Percentiles rank a stretch among this genome's conserved stretches.
Evolutionary conservation across 2,113 vertebrate species (phyloP).

Genomic region (Aspiorhynchus laticeps): DNA sequence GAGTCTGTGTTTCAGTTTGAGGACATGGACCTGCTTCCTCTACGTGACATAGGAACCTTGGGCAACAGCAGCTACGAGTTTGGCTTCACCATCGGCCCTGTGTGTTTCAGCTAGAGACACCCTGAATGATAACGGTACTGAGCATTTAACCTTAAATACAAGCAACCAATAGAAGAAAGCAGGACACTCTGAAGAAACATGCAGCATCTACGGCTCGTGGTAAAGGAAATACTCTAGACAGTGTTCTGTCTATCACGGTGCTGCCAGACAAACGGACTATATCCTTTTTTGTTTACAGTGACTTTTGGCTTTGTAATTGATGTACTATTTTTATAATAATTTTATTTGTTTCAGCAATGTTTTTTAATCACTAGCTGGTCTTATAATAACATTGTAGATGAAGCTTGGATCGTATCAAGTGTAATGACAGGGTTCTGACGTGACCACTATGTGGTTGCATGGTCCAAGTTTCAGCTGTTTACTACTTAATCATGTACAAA

Average conservation of each 20-base stretch:
- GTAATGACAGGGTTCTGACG: slow-evolving; percentile 40
- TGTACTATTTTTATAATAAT: slow-evolving; percentile 55
- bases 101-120: slow-evolving; percentile 84
- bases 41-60: slow-evolving; percentile 82
- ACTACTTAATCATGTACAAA: slow-evolving; percentile 1
- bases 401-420: slow-evolving; percentile 4
- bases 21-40: slow-evolving; percentile 83
- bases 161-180: not conserved
- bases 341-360: slow-evolving; percentile 33
- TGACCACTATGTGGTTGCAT: slow-evolving; percentile 56
- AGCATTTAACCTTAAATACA: slow-evolving; percentile 7
- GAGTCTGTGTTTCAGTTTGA: slow-evolving; percentile 84
- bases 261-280: slow-evolving; percentile 32
- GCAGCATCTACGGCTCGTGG: slow-evolving; percentile 35
- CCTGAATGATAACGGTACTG: not conserved
- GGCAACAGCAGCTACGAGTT: slow-evolving; percentile 76
- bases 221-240: slow-evolving; percentile 52
- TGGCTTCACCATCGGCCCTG: slow-evolving; percentile 82
- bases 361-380: slow-evolving; percentile 41
- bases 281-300: slow-evolving; percentile 73
- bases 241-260: slow-evolving; percentile 44
- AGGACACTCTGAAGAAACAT: slow-evolving; percentile 46
- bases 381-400: slow-evolving; percentile 22
- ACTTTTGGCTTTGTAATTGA: slow-evolving; percentile 61
- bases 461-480: slow-evolving; percentile 14